These are phyloP conservation scores for Dorcus hopei DNA, from an alignment of 2,888 invertebrate species.

Conservation along the genomic window DNA sequence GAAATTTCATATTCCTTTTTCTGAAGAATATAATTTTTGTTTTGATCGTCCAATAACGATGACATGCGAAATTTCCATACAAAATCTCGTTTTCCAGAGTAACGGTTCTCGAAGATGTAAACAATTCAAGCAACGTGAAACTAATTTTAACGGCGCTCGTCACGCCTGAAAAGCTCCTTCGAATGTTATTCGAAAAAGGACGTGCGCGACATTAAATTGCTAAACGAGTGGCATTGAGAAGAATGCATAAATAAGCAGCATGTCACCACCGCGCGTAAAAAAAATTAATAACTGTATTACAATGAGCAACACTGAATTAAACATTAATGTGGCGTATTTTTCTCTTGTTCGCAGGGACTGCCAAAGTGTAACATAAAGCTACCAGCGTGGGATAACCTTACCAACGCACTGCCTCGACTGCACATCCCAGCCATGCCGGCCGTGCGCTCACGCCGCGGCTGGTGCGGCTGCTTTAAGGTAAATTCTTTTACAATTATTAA, in stretches of 20 bases:
- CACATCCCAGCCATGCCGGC: slow-evolving; percentile 71
- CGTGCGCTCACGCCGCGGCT: slow-evolving; percentile 62
- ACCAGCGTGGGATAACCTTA: slow-evolving; percentile 66
- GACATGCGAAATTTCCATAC: no score
- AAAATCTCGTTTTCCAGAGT: no score
- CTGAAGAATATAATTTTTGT: no score
- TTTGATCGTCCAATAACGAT: no score
- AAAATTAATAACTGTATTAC: background rate
- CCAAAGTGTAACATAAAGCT: slow-evolving; percentile 65
- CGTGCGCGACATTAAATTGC: background rate
- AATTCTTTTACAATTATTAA: slow-evolving; percentile 30
- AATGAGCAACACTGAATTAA: background rate
- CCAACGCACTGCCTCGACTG: slow-evolving; percentile 57
- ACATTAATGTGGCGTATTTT: slow-evolving; percentile 1
- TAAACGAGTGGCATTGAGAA: slow-evolving; percentile 4
- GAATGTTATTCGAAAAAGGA: no score
- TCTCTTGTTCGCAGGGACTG: slow-evolving; percentile 57
- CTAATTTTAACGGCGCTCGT: no score
- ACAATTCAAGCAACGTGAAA: no score
- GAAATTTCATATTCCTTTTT: no score
- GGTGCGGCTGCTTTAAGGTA: slow-evolving; percentile 85
- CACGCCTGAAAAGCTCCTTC: no score
- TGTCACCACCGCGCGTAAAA: background rate
- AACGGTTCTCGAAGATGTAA: no score
- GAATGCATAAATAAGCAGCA: slow-evolving; percentile 7